Percentiles rank a stretch among this genome's conserved stretches.
Conservation (phyloP, 2,888 invertebrate species). For the Leptinotarsa tumamoca region DNA sequence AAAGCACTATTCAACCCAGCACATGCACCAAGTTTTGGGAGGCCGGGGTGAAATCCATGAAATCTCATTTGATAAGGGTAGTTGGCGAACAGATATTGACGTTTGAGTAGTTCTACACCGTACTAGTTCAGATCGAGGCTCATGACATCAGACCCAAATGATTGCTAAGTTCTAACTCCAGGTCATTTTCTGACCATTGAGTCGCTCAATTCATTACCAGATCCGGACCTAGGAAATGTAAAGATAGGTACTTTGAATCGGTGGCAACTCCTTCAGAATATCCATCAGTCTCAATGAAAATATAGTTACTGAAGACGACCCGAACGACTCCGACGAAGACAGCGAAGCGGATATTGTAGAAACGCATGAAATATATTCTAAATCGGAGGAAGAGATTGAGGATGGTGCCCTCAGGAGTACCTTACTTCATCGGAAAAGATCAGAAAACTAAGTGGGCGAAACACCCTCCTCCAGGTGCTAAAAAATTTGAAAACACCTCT, state of each 20-base stretch:
- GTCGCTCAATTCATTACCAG: slow-evolving; percentile 11
- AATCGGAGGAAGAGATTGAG: too few relatives aligned
- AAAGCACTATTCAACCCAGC: background rate
- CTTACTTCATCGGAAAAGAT: too few relatives aligned
- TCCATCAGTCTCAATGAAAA: slow-evolving; percentile 17
- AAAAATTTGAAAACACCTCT: too few relatives aligned
- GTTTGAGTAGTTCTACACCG: background rate
- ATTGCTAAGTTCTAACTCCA: too few relatives aligned
- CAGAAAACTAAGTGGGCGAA: too few relatives aligned
- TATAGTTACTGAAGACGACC: too few relatives aligned
- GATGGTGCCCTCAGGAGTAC: too few relatives aligned
- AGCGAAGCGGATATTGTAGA: too few relatives aligned
- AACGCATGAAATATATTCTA: too few relatives aligned
- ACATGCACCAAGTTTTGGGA: slow-evolving; percentile 2
- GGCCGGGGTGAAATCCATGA: slow-evolving; percentile 10
- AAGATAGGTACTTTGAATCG: background rate
- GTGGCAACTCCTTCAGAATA: slow-evolving; percentile 25
- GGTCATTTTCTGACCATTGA: background rate
- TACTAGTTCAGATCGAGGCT: background rate
- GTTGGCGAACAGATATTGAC: background rate
- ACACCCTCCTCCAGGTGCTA: too few relatives aligned
- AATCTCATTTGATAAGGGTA: background rate
- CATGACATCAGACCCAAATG: too few relatives aligned
- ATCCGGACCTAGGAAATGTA: slow-evolving; percentile 19
- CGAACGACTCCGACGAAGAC: too few relatives aligned